A percentile compares a stretch with the other conserved stretches of the same genome.
Evolutionary conservation across 2,888 invertebrate species (phyloP).

Genomic region (Iselma pallidipennis): DNA sequence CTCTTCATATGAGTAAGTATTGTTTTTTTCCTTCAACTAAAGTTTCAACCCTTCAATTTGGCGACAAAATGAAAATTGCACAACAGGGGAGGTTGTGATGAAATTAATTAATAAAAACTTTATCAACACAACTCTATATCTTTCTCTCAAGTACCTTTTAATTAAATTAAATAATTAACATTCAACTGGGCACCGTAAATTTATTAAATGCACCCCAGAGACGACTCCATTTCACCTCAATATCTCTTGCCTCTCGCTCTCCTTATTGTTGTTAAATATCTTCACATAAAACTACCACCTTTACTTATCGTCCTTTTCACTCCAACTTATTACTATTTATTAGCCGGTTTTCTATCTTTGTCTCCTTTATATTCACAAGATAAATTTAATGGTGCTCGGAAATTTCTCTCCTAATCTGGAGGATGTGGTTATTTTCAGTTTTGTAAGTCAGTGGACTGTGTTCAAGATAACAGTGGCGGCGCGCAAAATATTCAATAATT

Average conservation of each 20-base stretch:
- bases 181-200: slow-evolving; percentile 42
- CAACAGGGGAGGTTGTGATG: neutral
- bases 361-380: slow-evolving; percentile 25
- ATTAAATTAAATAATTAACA: slow-evolving; percentile 53
- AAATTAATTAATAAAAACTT: neutral
- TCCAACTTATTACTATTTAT: neutral
- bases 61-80: neutral
- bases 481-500: too few species aligned
- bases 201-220: slow-evolving; percentile 39
- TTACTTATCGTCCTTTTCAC: slow-evolving; percentile 5
- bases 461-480: slow-evolving; percentile 32
- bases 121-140: neutral
- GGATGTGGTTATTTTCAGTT: slow-evolving; percentile 42
- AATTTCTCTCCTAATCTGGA: slow-evolving; percentile 40
- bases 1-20: slow-evolving; percentile 47
- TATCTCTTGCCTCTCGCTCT: too few species aligned
- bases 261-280: too few species aligned
- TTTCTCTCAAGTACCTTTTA: slow-evolving; percentile 40
- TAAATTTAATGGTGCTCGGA: slow-evolving; percentile 34
- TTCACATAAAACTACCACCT: too few species aligned
- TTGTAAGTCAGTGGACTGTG: slow-evolving; percentile 42
- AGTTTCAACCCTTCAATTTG: neutral
- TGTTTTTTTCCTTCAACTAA: neutral
- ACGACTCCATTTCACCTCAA: neutral
- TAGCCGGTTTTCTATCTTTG: neutral